Conservation (phyloP, 2,113 vertebrate species). For the Mellivora capensis region DNA sequence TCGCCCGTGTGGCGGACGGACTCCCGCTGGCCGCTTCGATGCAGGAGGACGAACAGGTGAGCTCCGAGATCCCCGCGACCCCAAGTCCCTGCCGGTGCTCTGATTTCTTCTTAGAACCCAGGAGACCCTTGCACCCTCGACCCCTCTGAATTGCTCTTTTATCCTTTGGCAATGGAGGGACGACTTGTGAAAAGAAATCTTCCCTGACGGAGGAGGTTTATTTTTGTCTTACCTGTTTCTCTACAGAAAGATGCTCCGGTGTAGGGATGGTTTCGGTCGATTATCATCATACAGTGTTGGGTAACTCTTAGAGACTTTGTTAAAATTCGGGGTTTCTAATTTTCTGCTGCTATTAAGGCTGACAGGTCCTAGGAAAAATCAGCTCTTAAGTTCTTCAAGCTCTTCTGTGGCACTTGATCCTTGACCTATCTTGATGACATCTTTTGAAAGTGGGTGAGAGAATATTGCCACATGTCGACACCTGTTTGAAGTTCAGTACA, state of each 20-base stretch:
- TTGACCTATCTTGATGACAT: slow-evolving; percentile 58
- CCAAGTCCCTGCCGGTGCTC: not conserved
- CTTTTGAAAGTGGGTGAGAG: slow-evolving; percentile 32
- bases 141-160: not conserved
- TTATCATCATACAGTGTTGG: not conserved
- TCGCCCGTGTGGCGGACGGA: slow-evolving; percentile 96
- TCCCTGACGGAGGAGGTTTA: not conserved
- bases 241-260: not conserved
- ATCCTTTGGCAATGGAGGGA: not conserved
- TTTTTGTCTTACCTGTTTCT: not conserved
- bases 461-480: not conserved
- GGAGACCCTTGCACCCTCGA: not conserved
- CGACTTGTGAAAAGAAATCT: not conserved
- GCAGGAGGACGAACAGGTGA: slow-evolving; percentile 98
- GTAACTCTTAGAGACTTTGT: not conserved
- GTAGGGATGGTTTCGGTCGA: not conserved
- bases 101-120: not conserved
- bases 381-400: not conserved
- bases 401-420: not conserved
- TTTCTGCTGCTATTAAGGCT: not conserved
- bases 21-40: slow-evolving; percentile 97
- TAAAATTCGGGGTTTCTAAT: not conserved
- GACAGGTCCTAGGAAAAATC: not conserved
- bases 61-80: not conserved
- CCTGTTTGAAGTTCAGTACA: slow-evolving; percentile 21